phyloP scores from a whole-genome alignment of 2,888 invertebrate genomes.

The Hesperia comma region DNA sequence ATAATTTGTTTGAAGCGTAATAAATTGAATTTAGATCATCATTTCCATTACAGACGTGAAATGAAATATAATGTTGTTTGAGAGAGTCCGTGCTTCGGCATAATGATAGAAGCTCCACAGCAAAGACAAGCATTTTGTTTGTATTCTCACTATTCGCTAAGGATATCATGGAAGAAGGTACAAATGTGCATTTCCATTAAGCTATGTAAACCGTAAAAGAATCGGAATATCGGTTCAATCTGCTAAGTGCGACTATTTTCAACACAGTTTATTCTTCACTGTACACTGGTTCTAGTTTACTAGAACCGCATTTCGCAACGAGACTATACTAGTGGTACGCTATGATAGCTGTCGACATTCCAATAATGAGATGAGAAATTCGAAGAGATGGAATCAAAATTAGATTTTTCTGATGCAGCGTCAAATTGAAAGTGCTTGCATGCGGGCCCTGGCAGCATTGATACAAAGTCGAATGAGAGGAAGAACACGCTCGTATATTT shows the following conservation, averaged over 20 bases:
- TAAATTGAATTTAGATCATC: not conserved
- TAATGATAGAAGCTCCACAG: not conserved
- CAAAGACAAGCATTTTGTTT: not conserved
- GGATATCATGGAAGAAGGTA: not conserved
- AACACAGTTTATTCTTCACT: constrained; percentile 8
- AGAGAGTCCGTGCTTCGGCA: not conserved
- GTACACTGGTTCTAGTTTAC: not conserved
- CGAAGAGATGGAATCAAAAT: too few species aligned
- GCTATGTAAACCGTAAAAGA: constrained; percentile 5
- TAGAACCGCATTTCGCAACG: not conserved
- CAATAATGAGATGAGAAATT: too few species aligned
- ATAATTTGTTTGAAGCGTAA: constrained; percentile 3
- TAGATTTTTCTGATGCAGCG: too few species aligned
- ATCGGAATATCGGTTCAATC: constrained; percentile 6
- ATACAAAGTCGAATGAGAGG: too few species aligned
- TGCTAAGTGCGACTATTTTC: constrained; percentile 20
- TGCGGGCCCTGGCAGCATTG: too few species aligned
- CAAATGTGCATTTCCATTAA: constrained; percentile 9
- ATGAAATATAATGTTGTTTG: not conserved
- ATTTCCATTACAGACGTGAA: not conserved
- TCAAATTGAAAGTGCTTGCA: too few species aligned
- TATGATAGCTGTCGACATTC: too few species aligned
- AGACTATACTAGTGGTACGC: not conserved
- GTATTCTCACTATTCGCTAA: constrained; percentile 3
- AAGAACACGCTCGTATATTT: too few species aligned